A percentile compares a stretch with the other conserved stretches of the same genome.
Evolutionary conservation across 2,113 vertebrate species (phyloP).

Genomic region (Phaethornis superciliosus): DNA sequence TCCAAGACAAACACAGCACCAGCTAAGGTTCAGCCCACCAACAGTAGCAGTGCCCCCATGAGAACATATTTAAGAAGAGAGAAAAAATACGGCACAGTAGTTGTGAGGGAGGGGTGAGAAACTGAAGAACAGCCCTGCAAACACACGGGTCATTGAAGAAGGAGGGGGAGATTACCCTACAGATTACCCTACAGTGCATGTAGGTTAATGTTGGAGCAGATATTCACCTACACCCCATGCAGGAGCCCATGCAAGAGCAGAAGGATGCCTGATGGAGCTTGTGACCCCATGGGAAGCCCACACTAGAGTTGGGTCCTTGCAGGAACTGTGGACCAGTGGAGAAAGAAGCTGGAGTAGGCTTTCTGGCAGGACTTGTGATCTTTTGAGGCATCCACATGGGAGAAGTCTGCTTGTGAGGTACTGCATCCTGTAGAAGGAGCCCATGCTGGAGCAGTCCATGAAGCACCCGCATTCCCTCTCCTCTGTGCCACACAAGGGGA

Average conservation of each 20-base stretch:
- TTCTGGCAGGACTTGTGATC: background rate
- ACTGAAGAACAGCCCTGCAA: background rate
- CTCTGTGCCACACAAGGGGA: background rate
- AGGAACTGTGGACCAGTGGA: background rate
- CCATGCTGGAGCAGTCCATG: accelerated
- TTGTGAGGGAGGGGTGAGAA: background rate
- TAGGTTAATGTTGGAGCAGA: too few relatives aligned
- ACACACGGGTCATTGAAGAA: background rate
- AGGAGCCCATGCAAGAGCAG: too few relatives aligned
- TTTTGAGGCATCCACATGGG: accelerated
- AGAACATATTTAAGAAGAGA: background rate
- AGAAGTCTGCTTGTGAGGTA: background rate
- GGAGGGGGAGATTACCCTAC: accelerated
- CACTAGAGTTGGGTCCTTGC: background rate
- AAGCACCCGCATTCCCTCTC: background rate
- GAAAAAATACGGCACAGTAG: accelerated
- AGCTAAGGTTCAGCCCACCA: accelerated
- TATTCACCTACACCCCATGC: too few relatives aligned
- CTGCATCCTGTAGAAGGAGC: background rate
- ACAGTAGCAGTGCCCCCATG: accelerated
- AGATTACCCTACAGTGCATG: accelerated
- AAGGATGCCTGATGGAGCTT: too few relatives aligned
- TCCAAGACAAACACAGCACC: accelerated
- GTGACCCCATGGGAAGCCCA: background rate
- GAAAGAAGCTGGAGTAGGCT: background rate